phyloP scores from a whole-genome alignment of 2,113 vertebrate genomes.

The Nanorana parkeri region DNA sequence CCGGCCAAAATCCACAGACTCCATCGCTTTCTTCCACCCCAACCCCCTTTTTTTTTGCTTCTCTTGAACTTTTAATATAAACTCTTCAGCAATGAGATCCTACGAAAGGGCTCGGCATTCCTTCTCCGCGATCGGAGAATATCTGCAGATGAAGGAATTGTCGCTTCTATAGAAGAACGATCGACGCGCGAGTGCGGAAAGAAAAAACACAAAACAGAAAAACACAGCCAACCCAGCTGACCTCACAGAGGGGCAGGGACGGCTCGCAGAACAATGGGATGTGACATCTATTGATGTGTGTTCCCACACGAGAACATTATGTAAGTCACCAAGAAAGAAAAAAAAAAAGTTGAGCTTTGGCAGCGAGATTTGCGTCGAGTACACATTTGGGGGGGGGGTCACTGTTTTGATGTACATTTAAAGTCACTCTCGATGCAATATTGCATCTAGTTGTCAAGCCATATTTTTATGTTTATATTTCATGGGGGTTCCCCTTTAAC shows the following conservation, averaged over 20 bases:
- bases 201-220: constrained; percentile 52
- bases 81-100: constrained; percentile 17
- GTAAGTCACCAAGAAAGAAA: constrained; percentile 1
- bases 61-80: constrained; percentile 29
- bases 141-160: too few species aligned
- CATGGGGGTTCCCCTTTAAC: too few species aligned
- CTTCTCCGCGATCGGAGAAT: background rate
- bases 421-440: too few species aligned
- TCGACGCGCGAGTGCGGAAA: background rate
- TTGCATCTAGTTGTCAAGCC: too few species aligned
- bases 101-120: background rate
- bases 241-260: constrained; percentile 46
- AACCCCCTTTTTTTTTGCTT: background rate
- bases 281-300: constrained; percentile 2
- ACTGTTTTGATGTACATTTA: too few species aligned
- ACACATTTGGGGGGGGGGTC: too few species aligned
- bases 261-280: background rate
- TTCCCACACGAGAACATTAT: constrained; percentile 19
- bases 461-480: too few species aligned
- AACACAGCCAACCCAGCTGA: constrained; percentile 28
- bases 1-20: constrained; percentile 64
- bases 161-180: background rate
- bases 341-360: background rate
- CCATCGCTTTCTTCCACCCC: background rate
- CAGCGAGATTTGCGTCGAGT: too few species aligned